Base-by-base conservation (phyloP, 2,113 vertebrate species). In the Marmota monax region DNA sequence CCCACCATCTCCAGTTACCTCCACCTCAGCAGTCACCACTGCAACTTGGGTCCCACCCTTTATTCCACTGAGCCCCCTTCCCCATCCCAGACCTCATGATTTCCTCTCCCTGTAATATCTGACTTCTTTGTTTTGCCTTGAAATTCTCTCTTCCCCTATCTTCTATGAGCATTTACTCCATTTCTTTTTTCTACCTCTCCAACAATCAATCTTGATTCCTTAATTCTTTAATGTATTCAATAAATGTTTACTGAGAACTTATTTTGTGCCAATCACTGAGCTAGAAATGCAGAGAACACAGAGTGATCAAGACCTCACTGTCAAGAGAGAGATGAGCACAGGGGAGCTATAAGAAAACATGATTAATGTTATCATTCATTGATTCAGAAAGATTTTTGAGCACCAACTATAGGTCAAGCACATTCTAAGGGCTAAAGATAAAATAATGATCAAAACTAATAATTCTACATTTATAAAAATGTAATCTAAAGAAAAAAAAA, bases 191-290 rank as follows among this genome's bases (percentile, higher is more conserved):
- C 48, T 2, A 69, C 34, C 16, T 84, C 61, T 45, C 95, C 85
- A 78, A 32, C 2, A 61, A 70, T 45, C 34, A 78, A 53, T 85
- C 27, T 63, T 48, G 22, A 88, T 42, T 94, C 80, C 56, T 53
- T 90, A n/a, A 88, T 39, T 92, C 39, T 89, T 93, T 48, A 73
- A 72, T 48, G 56, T 74, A 73, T 61, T 95, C 14, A 82, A n/a
- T 67, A 92, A 92, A 63, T 56, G 61, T 70, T 91, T 72, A 80
- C 39, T 86, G n/a, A 73, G 39, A 93, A 56, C 37, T 83, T 86
- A 67, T 61, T 82, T 45, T 88, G 53, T 51, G 11, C 27, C 37
- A 84, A 3, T 18, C 27, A 61, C 69, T 79, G 45, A 95, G 65
- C 42, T 70, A 83, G 45, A 90, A 23, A 89, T n/a, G 4, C 4